phyloP scores from a whole-genome alignment of 2,797 vertebrate genomes.

The Chaunax sp. region DNA sequence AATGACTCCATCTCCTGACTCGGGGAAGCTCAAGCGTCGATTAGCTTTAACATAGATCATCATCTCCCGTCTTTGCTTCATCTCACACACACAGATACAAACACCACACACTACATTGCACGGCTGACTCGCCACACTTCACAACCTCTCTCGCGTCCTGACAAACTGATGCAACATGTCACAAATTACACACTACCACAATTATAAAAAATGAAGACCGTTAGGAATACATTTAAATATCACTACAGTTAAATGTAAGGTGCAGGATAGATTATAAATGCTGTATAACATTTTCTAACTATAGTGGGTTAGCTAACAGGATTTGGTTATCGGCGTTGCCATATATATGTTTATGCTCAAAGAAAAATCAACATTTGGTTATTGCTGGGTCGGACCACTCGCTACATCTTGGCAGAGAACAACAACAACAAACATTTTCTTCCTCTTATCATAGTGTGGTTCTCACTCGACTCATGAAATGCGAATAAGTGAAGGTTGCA shows the following conservation, averaged over 20 bases:
- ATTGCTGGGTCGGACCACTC: conserved; percentile 75
- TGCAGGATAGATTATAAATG: conserved; percentile 83
- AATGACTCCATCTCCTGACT: conserved; percentile 47
- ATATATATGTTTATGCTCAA: conserved; percentile 72
- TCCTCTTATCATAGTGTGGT: conserved; percentile 40
- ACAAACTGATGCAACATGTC: conserved; percentile 62
- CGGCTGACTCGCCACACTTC: conserved; percentile 29
- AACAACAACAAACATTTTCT: conserved; percentile 41
- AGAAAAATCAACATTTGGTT: conserved; percentile 82
- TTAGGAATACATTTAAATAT: conserved; percentile 77
- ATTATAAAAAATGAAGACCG: conserved; percentile 69
- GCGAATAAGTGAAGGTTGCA: conserved; percentile 19
- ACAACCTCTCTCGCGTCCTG: conserved; percentile 43
- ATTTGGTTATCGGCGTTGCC: conserved; percentile 84
- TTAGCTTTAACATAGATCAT: conserved; percentile 44
- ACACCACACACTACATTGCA: conserved; percentile 61
- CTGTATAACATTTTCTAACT: conserved; percentile 75
- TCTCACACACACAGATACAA: conserved; percentile 26
- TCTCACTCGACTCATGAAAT: conserved; percentile 36
- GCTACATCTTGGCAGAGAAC: conserved; percentile 77
- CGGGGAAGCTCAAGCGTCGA: conserved; percentile 47
- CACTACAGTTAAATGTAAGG: conserved; percentile 82
- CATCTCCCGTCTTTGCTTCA: conserved; percentile 38
- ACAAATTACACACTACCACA: conserved; percentile 65
- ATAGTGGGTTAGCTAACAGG: conserved; percentile 78